Percentiles rank a stretch among this genome's conserved stretches.
These are phyloP conservation scores for Drosophila setifemur DNA, from an alignment of 1,140 invertebrate species.

Conservation along the genomic window DNA sequence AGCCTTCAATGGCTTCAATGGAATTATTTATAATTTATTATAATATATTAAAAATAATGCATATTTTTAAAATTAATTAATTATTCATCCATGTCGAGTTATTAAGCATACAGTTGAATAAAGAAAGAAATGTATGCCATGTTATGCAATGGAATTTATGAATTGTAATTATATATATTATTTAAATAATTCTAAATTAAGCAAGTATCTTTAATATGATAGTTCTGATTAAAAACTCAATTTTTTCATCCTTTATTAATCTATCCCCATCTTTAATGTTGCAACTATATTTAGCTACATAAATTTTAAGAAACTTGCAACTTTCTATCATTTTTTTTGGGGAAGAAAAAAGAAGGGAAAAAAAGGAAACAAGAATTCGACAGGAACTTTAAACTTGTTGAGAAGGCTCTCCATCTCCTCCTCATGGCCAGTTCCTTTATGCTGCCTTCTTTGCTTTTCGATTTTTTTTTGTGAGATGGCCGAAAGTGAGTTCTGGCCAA, in stretches of 20 bases:
- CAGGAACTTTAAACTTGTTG: constrained; percentile 69
- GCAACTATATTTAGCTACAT: constrained; percentile 61
- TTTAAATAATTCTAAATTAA: too few species aligned
- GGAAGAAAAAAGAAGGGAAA: neutral
- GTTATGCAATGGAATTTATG: too few species aligned
- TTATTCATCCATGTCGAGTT: too few species aligned
- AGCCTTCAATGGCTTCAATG: constrained; percentile 51
- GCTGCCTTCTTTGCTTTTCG: neutral
- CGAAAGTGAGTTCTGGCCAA: constrained; percentile 69
- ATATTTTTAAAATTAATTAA: too few species aligned
- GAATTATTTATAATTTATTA: constrained; percentile 28
- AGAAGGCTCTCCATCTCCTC: constrained; percentile 31
- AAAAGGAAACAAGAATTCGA: constrained; percentile 22
- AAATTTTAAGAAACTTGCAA: constrained; percentile 46
- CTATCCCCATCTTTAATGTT: constrained; percentile 70
- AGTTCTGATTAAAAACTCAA: too few species aligned
- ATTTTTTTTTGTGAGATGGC: constrained; percentile 26
- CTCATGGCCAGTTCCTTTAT: neutral
- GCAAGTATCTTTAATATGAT: too few species aligned
- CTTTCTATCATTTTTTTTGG: constrained; percentile 4
- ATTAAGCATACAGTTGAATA: too few species aligned
- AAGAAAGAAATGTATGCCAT: too few species aligned
- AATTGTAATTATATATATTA: too few species aligned
- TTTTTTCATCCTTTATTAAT: too few species aligned
- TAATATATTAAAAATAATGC: too few species aligned